Base-by-base conservation (phyloP, 1,140 invertebrate species). In the Yoshiicerus persimilis region DNA sequence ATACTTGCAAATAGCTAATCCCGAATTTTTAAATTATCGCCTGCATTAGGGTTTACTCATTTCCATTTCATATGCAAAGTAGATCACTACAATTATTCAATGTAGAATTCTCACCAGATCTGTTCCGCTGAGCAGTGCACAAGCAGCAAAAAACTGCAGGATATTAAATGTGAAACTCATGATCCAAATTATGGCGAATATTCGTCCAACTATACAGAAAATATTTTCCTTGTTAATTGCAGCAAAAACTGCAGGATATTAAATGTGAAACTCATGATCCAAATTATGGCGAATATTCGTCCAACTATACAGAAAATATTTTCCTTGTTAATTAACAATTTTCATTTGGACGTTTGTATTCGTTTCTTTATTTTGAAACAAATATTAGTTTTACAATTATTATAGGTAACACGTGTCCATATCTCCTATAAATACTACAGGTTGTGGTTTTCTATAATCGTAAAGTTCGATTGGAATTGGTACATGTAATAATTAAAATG, bases 161-260 rank as follows among this genome's bases (percentile, higher is more conserved):
- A 88, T 88, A 85, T 88, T 88, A 75, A 88, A 88, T 27, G 88
- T 88, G 30, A 88, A 88, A 66, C 84, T 86, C 30, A 88, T 66
- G 39, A 88, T 88, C 88, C 88, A 88, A 83, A 86, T 86, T 80
- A 87, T 88, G 30, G 88, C 86, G 56, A 88, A 88, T 25, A 87
- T 39, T 36, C 85, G 23, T 64, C 88, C 88, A 64, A 86, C 88
- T 88, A 25, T 30, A 10, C 38, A 36, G 0, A 77, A 62, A 64
- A 86, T 47, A n/a, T 20, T 80, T 0, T 38, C 5, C 9, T 56
- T 20, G n/a, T 47, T 20, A 47, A 2, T 47, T 80, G 20, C 13
- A 70, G 25, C 20, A 88, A 88, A 64, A 88, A 88, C 34, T 88
- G 88, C 9, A 88, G 85, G 64, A 88, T 88, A 85, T 88, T 88